Evolutionary conservation across 2,888 invertebrate genomes (phyloP).

Genomic region (Galerucella pusilla): DNA sequence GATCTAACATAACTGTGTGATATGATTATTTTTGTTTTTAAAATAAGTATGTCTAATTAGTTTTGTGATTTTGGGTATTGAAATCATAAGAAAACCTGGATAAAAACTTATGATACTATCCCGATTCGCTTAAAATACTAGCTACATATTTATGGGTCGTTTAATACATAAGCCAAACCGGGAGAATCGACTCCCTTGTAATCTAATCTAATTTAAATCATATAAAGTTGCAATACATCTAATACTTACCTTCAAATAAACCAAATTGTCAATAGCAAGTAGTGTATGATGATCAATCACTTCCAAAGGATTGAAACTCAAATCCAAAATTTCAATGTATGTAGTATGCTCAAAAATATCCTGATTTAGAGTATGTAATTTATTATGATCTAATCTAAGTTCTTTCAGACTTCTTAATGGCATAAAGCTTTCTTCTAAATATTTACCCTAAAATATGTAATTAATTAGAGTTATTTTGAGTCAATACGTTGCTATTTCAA

Average conservation of each 20-base stretch:
- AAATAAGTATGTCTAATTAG: no score
- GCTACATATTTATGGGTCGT: no score
- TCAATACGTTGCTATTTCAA: constrained; percentile 8
- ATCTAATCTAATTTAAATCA: not conserved
- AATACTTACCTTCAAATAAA: constrained; percentile 71
- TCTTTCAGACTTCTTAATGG: constrained; percentile 71
- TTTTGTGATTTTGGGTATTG: no score
- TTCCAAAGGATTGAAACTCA: constrained; percentile 80
- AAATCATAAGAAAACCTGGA: no score
- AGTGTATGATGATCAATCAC: constrained; percentile 73
- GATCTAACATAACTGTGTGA: no score
- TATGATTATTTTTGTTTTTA: no score
- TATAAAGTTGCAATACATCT: not conserved
- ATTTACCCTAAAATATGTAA: constrained; percentile 68
- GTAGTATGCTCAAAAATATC: constrained; percentile 81
- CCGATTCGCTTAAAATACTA: no score
- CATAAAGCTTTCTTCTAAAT: constrained; percentile 69
- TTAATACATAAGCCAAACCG: no score
- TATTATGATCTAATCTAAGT: constrained; percentile 77
- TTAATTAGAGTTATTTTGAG: not conserved
- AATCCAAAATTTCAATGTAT: constrained; percentile 73
- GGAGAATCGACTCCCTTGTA: no score
- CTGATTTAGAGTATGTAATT: constrained; percentile 75
- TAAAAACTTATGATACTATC: no score
- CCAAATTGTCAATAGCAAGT: constrained; percentile 74